Evolutionary conservation across 1,140 invertebrate genomes (phyloP).

Genomic region (Meloidogyne exigua): DNA sequence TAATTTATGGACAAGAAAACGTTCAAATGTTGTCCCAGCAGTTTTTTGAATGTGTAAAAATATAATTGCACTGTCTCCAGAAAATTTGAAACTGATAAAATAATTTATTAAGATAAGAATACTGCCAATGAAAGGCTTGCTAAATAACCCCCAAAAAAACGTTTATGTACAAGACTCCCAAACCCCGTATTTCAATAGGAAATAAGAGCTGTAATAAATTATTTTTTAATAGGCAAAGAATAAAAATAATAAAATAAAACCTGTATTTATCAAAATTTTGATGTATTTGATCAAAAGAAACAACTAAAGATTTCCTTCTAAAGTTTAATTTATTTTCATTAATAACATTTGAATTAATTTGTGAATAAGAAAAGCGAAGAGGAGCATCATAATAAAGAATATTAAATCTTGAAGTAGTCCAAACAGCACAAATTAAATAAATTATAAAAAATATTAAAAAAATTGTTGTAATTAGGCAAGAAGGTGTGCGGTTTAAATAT

Average conservation of each 20-base stretch:
- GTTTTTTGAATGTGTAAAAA: conserved; percentile 98
- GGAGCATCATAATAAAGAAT: neutral
- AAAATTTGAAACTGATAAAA: conserved; percentile 65
- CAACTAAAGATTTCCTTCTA: neutral
- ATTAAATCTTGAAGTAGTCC: neutral
- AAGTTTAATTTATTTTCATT: neutral
- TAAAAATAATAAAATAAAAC: neutral
- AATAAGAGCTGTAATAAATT: neutral
- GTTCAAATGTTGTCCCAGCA: conserved; percentile 87
- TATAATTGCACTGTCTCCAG: conserved; percentile 90
- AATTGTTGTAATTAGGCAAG: neutral
- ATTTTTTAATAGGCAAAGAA: too few species aligned
- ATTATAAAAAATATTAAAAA: neutral
- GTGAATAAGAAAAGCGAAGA: neutral
- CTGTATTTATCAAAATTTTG: neutral
- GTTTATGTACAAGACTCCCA: too few species aligned
- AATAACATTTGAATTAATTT: neutral
- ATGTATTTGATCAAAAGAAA: neutral
- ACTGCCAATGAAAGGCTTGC: too few species aligned
- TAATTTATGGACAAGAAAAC: conserved; percentile 57
- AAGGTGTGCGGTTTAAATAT: neutral
- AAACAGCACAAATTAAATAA: neutral
- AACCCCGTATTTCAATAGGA: too few species aligned
- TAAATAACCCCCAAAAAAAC: neutral
- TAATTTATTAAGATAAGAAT: neutral